Percentiles rank a stretch among this genome's conserved stretches.
phyloP scores from a whole-genome alignment of 2,113 vertebrate species.

The Serilophus lunatus region DNA sequence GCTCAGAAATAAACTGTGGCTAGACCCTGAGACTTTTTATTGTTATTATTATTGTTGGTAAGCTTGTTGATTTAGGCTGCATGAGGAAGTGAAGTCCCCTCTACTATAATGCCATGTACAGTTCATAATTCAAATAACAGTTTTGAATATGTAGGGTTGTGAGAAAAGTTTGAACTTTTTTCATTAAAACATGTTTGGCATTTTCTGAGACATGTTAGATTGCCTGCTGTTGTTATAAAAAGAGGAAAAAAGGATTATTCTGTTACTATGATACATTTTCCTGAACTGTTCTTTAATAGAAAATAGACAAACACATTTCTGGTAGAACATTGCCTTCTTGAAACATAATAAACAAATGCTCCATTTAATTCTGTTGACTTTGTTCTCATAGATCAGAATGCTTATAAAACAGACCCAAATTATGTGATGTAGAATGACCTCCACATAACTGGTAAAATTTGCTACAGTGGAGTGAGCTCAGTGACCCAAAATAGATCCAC shows the following conservation, averaged over 20 bases:
- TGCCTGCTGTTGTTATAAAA: slow-evolving; percentile 1
- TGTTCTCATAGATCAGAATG: slow-evolving; percentile 8
- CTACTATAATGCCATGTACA: not conserved
- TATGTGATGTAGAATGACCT: not conserved
- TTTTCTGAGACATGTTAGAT: slow-evolving; percentile 20
- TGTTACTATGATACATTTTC: slow-evolving; percentile 3
- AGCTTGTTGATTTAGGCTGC: slow-evolving; percentile 1
- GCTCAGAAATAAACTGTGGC: not conserved
- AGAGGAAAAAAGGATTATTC: slow-evolving; percentile 4
- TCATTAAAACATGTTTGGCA: slow-evolving; percentile 28
- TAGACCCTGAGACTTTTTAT: not conserved
- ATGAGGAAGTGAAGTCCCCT: slow-evolving; percentile 28
- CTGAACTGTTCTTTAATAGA: not conserved
- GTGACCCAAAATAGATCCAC: not conserved
- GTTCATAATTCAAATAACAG: slow-evolving; percentile 12
- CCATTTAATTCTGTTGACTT: slow-evolving; percentile 21
- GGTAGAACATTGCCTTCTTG: not conserved
- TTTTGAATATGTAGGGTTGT: slow-evolving; percentile 37
- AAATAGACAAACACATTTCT: not conserved
- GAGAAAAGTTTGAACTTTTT: slow-evolving; percentile 64
- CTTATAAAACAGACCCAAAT: not conserved
- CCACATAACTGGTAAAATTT: not conserved
- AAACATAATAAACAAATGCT: slow-evolving; percentile 46
- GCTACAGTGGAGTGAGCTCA: not conserved
- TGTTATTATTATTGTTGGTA: not conserved